A percentile compares a stretch with the other conserved stretches of the same genome.
phyloP scores from a whole-genome alignment of 2,888 invertebrate genomes.

The Drosophila siamana region DNA sequence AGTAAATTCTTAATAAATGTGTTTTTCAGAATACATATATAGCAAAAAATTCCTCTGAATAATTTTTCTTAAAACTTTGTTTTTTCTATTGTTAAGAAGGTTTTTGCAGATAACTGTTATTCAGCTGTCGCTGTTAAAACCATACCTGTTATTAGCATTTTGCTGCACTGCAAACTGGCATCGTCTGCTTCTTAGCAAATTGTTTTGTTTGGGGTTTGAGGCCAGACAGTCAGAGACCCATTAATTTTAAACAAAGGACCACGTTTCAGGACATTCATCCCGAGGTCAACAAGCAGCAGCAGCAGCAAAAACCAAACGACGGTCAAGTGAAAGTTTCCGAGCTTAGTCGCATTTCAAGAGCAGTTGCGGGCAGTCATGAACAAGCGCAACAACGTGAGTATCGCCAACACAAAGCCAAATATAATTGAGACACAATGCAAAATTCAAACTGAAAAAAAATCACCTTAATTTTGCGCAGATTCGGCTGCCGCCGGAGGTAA shows the following conservation, averaged over 20 bases:
- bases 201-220: conserved; percentile 77
- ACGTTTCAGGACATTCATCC: conserved; percentile 78
- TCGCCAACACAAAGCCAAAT: conserved; percentile 13
- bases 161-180: conserved; percentile 16
- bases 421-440: conserved; percentile 31
- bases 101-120: not conserved
- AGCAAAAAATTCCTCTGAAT: no score
- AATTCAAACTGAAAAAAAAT: conserved; percentile 15
- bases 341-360: conserved; percentile 62
- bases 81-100: no score
- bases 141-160: conserved; percentile 22
- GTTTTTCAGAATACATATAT: no score
- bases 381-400: conserved; percentile 84
- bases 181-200: conserved; percentile 8
- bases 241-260: conserved; percentile 79
- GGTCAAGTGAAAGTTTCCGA: conserved; percentile 69
- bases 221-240: conserved; percentile 65
- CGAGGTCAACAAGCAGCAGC: conserved; percentile 58
- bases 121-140: not conserved
- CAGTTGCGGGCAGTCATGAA: conserved; percentile 76
- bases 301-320: conserved; percentile 20
- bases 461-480: conserved; percentile 88
- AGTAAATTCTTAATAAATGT: not conserved
- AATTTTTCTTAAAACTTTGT: no score
- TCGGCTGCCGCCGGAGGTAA: conserved; percentile 98